Conservation (phyloP, 2,797 vertebrate species). For the Clarias platycephalus region DNA sequence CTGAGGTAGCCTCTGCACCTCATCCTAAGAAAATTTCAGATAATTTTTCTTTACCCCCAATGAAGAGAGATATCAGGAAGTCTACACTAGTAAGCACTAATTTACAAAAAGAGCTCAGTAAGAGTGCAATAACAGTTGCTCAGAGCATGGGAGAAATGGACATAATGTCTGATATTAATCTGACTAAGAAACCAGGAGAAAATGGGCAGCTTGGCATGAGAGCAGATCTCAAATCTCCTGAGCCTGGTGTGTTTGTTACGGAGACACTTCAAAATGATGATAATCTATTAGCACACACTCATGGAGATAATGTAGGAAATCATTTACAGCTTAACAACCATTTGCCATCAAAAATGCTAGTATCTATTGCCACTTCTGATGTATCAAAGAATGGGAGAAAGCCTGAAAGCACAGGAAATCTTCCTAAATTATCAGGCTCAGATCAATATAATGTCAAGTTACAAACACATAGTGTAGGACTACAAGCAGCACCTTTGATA, state of each 20-base stretch:
- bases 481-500: not conserved
- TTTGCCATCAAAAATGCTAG: conserved; percentile 37
- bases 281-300: conserved; percentile 11
- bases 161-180: conserved; percentile 33
- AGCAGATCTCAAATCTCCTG: conserved; percentile 32
- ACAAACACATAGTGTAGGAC: conserved; percentile 4
- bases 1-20: conserved; percentile 29
- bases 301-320: conserved; percentile 41
- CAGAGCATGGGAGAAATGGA: conserved; percentile 9
- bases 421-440: not conserved
- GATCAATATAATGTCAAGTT: conserved; percentile 3
- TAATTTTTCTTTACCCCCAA: conserved; percentile 17
- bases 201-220: not conserved
- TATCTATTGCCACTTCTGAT: conserved; percentile 29
- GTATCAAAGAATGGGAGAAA: conserved; percentile 36
- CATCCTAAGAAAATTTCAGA: conserved; percentile 18
- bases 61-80: not conserved
- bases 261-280: conserved; percentile 37
- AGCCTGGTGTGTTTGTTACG: conserved; percentile 35
- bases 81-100: conserved; percentile 5
- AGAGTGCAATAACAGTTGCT: not conserved
- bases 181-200: conserved; percentile 13
- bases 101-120: conserved; percentile 12
- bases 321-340: conserved; percentile 42
- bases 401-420: not conserved